Evolutionary conservation across 2,113 vertebrate species (phyloP), one percentile per base, ranked within the genome.

Genomic region (Numida meleagris): DNA sequence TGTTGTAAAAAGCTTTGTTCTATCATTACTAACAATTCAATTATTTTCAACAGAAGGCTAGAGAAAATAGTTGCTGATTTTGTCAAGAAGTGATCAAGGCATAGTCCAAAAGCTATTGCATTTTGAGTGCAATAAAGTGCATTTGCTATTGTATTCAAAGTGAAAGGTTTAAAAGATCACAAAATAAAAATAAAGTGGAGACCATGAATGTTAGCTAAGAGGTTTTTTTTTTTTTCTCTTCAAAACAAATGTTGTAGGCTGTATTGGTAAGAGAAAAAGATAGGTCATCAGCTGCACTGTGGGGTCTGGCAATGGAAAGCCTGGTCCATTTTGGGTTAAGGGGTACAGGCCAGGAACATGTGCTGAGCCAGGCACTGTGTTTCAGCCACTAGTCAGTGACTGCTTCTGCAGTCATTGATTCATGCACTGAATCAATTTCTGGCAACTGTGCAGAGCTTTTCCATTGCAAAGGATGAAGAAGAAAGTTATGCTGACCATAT

Each of bases 241-340:
- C 86, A 38, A 63, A 86, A 65, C 6, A 45, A 15, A 1, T 10
- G 67, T 43, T 85, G 82, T 58, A 72, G 76, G 48, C 23, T 51
- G 0, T 34, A 34, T 61, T 33, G 50, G 27, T 38, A 76, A 36
- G 36, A 45, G 18, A 38, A 42, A 51, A 62, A 71, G 48, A 67
- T 7, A 33, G 67, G 25, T n/a, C 29, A 14, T 24, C 66, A 85
- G 6, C 29, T 45, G 70, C 57, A 9, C 4, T 63, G 70, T 27
- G 61, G 33, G 24, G 40, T 48, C 20, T 31, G 61, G 65, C 81
- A 66, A 15, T 15, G 53, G 33, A 53, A 76, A 18, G 40, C 7
- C 31, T 11, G 24, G 45, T 12, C 15, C 17, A 2, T 31, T 36
- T 48, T 74, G 36, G 31, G 5, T 0, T 0, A 55, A 2, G 3